Base-by-base conservation (phyloP, 2,888 invertebrate species). In the Augiades crinisus region DNA sequence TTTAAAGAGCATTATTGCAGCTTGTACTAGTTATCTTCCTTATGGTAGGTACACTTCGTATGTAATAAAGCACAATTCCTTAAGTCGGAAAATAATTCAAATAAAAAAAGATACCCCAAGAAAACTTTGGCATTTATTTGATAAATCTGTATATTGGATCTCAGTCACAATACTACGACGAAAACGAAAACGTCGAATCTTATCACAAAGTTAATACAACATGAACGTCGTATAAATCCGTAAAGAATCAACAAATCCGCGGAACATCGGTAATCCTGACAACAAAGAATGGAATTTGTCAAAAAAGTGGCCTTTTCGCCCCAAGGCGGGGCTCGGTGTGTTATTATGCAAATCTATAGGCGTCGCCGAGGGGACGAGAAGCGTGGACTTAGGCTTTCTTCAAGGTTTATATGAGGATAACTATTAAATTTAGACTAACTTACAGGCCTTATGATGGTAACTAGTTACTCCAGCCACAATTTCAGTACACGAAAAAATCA, bases 271-370 rank as follows among this genome's bases (percentile, higher is more conserved):
- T 67, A 68, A 74, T 70, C 65, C 62, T 49, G 12, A 27, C 24
- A 37, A 44, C 70, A 74, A 78, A 75, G 72, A 70, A 65, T 67
- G 72, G 78, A 77, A 80, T 78, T 77, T 78, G 75, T 76, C 72
- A 69, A 75, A 78, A 78, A 79, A 75, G 70, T 68, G 67, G 68
- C 63, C 66, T 57, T n/a, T 59, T 61, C 54, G 63, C 69, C 74
- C 67, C 50, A 46, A 50, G 72, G 73, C 70, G 54, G 59, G 58
- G 40, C 51, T 49, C 49, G 60, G 62, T 55, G 68, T 70, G 76
- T 81, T 80, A 78, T 81, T 83, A 83, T 81, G 82, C 81, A 81
- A 81, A 83, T 81, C 71, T 61, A 54, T 64, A 64, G 72, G 62
- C 68, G 60, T 65, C 67, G 71, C 64, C 61, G 61, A 63, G 67